Evolutionary conservation across 1,140 invertebrate genomes (phyloP), one percentile per base, ranked within the genome.

Genomic region (Antheraea pernyi): DNA sequence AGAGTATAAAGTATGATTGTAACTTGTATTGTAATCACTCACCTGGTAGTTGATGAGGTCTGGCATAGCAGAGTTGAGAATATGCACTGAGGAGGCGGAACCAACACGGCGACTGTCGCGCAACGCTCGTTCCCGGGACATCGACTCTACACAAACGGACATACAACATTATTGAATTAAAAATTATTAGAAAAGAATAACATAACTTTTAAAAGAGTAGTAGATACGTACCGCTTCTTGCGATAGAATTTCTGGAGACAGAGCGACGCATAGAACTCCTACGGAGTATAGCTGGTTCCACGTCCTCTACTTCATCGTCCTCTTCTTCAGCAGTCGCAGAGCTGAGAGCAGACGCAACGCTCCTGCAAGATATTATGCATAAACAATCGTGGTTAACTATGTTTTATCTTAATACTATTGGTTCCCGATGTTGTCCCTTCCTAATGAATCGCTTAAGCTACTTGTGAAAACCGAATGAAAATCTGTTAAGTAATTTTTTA

Each of bases 31-130:
- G 11, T 11, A 42, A 9, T 42, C 30, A 72, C 73, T 73, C 19
- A 77, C 76, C 19, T 48, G 19, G n/a, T 72, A 53, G 19, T 39
- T 61, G 59, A 72, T 65, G 10, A 71, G 64, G 37, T 73, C 69
- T 3, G 66, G 62, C 4, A 58, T 61, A 9, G 70, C 70, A 13
- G 68, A 59, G 63, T 37, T 37, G 3, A 71, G 59, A 3, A 75
- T 65, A 42, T 70, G 72, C 0, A 66, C 67, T 0, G 79, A 72
- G 5, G 75, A 66, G 53, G 82, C 74, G 0, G 81, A 76, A 1
- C 77, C 76, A n/a, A 85, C n/a, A 0, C 87, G 79, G 2, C 72
- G 62, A 65, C 84, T 85, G 67, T 78, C 76, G 3, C 87, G 84
- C 5, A 78, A 22, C 37, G 83, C 77, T 9, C 77, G 74, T 16